A percentile compares a stretch with the other conserved stretches of the same genome.
Conservation (phyloP, 2,113 vertebrate species). For the Emydocephalus ijimae region DNA sequence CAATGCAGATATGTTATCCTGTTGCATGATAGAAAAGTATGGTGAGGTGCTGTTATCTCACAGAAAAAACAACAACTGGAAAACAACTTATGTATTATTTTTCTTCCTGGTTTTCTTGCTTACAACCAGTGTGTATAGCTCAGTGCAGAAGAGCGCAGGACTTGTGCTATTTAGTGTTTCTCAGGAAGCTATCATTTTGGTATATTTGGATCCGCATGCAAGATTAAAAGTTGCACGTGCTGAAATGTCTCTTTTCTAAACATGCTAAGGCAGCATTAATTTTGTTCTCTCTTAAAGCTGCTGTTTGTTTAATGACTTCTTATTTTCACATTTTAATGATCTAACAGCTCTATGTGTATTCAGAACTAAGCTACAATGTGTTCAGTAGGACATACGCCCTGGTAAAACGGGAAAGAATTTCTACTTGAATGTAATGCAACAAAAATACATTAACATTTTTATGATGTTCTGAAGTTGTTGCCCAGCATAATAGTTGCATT, state of each 20-base stretch:
- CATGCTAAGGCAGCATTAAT: not conserved
- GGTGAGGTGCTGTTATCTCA: conserved; percentile 54
- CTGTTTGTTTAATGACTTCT: not conserved
- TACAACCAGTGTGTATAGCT: not conserved
- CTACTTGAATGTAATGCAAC: not conserved
- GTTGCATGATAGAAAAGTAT: conserved; percentile 53
- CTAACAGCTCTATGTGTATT: not conserved
- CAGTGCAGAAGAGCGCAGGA: not conserved
- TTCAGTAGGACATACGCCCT: not conserved
- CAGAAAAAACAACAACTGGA: conserved; percentile 49
- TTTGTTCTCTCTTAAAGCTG: not conserved
- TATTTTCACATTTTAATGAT: not conserved
- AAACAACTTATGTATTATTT: conserved; percentile 23
- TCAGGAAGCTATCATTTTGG: not conserved
- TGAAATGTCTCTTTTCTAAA: not conserved
- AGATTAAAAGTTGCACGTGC: not conserved
- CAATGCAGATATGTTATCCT: conserved; percentile 35
- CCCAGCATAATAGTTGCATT: not conserved
- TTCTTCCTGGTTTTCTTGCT: not conserved
- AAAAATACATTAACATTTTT: not conserved
- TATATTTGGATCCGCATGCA: not conserved
- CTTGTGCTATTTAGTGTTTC: not conserved
- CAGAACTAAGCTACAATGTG: not conserved
- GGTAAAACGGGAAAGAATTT: not conserved
- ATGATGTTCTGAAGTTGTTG: not conserved